Conservation (phyloP, 2,113 vertebrate species). For the Carassius auratus region DNA sequence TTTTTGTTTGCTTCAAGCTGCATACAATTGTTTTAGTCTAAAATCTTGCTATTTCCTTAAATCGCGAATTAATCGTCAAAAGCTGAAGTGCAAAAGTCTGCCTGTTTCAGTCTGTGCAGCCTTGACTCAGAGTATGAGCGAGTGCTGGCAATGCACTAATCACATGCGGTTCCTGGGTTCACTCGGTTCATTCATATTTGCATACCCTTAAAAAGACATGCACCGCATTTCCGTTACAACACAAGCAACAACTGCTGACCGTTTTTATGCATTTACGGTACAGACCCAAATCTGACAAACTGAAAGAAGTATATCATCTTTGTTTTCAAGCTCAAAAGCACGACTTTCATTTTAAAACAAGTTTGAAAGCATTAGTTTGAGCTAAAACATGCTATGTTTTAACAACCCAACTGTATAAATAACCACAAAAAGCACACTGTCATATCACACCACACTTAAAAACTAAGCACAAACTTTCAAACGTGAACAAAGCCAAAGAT, state of each 20-base stretch:
- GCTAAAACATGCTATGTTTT: background rate
- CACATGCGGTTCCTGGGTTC: slow-evolving; percentile 52
- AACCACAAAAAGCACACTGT: slow-evolving; percentile 6
- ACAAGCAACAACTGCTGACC: slow-evolving; percentile 39
- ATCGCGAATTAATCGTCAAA: background rate
- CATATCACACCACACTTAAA: slow-evolving; percentile 13
- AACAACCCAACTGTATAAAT: background rate
- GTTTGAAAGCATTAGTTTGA: background rate
- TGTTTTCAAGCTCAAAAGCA: slow-evolving; percentile 17
- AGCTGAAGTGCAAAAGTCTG: slow-evolving; percentile 34
- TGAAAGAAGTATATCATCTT: slow-evolving; percentile 25
- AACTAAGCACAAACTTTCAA: slow-evolving; percentile 46
- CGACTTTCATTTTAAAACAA: background rate
- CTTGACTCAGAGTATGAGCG: slow-evolving; percentile 50
- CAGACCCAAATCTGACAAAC: slow-evolving; percentile 27
- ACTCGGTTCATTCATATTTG: slow-evolving; percentile 60
- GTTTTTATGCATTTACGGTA: slow-evolving; percentile 43
- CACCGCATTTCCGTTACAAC: slow-evolving; percentile 53
- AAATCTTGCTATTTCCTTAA: slow-evolving; percentile 31
- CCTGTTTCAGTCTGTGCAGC: slow-evolving; percentile 39
- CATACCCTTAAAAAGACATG: slow-evolving; percentile 62
- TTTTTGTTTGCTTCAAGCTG: slow-evolving; percentile 26
- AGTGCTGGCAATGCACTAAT: slow-evolving; percentile 39
- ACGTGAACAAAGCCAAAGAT: slow-evolving; percentile 50
- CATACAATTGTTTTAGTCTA: background rate